phyloP scores from a whole-genome alignment of 2,113 vertebrate genomes.

The Gambusia holbrooki region DNA sequence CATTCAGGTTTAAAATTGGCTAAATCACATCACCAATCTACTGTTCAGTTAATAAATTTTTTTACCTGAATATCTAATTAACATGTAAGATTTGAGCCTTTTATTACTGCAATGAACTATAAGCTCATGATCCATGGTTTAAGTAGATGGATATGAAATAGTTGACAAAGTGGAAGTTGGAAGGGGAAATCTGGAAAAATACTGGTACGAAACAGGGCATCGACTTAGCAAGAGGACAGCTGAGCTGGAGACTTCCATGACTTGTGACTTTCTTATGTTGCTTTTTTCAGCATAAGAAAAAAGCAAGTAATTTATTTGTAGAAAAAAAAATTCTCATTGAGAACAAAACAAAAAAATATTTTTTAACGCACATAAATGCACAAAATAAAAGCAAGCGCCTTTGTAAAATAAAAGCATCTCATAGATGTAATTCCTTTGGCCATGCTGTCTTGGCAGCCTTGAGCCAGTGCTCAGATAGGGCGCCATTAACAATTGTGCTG shows the following conservation, averaged over 20 bases:
- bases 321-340: background rate
- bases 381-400: slow-evolving; percentile 1
- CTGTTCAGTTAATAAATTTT: background rate
- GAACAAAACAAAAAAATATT: background rate
- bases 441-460: slow-evolving; percentile 71
- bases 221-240: too few relatives aligned
- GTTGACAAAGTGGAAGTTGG: background rate
- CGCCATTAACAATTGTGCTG: slow-evolving; percentile 70
- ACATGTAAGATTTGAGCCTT: background rate
- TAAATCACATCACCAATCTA: too few relatives aligned
- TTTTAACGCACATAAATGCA: slow-evolving; percentile 20
- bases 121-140: too few relatives aligned
- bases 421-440: slow-evolving; percentile 43
- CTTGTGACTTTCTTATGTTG: background rate
- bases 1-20: too few relatives aligned
- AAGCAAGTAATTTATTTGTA: background rate
- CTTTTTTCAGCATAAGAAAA: background rate
- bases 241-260: too few relatives aligned
- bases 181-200: too few relatives aligned
- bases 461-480: slow-evolving; percentile 70
- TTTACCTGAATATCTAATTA: background rate
- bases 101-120: background rate
- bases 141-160: background rate
- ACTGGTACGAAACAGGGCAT: too few relatives aligned
- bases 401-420: background rate